These are phyloP conservation scores for Chamaedrilus cognettii DNA, from an alignment of 2,888 invertebrate genomes.

Conservation along the genomic window DNA sequence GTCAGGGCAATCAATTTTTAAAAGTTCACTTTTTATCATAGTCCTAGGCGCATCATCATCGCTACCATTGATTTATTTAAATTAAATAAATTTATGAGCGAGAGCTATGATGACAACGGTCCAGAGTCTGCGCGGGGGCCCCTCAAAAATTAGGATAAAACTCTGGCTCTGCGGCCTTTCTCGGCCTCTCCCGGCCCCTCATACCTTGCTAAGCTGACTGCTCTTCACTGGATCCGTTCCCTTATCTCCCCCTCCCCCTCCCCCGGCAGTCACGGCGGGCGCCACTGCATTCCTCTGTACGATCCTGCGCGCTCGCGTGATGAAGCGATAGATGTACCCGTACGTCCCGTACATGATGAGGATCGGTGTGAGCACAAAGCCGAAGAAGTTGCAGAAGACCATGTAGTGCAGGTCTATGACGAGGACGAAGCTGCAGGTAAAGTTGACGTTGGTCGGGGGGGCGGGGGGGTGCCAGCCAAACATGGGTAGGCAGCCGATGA, in stretches of 20 bases:
- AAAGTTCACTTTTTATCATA: too few relatives aligned
- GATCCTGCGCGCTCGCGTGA: neutral
- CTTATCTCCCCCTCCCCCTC: neutral
- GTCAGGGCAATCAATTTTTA: too few relatives aligned
- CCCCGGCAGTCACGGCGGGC: neutral
- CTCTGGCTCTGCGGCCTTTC: too few relatives aligned
- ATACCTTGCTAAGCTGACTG: neutral
- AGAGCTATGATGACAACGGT: too few relatives aligned
- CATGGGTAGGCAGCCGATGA: constrained; percentile 50
- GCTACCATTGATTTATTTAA: too few relatives aligned
- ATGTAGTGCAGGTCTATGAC: constrained; percentile 56
- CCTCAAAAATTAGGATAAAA: too few relatives aligned
- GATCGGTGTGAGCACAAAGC: constrained; percentile 48
- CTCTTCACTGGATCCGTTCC: neutral
- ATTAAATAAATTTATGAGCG: too few relatives aligned
- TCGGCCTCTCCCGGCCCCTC: too few relatives aligned
- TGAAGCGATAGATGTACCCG: constrained; percentile 46
- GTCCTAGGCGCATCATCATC: too few relatives aligned
- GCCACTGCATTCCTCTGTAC: neutral
- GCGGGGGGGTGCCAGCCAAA: constrained; percentile 52
- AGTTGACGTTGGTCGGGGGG: constrained; percentile 24
- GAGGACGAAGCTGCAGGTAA: constrained; percentile 45
- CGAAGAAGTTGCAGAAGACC: constrained; percentile 56
- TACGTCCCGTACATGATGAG: constrained; percentile 51
- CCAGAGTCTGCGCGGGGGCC: too few relatives aligned